phyloP scores from a whole-genome alignment of 2,888 invertebrate genomes.

The Ecliptopera silaceata region DNA sequence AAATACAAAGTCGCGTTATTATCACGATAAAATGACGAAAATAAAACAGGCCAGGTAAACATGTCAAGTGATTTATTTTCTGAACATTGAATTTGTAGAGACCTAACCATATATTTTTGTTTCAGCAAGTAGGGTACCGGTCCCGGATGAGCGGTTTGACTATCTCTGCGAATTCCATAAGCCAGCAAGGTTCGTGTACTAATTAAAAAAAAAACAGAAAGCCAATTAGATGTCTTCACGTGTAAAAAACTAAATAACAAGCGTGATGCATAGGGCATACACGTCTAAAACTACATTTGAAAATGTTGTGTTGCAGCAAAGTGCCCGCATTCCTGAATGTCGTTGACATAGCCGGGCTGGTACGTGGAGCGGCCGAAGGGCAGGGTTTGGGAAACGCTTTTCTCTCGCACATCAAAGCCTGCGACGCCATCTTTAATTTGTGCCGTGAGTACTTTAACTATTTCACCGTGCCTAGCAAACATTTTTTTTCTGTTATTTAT shows the following conservation, averaged over 20 bases:
- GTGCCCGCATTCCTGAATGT: constrained; percentile 99
- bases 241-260: no score
- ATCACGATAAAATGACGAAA: not conserved
- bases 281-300: no score
- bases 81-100: constrained; percentile 10
- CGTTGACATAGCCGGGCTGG: constrained; percentile 99
- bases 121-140: constrained; percentile 96
- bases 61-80: not conserved
- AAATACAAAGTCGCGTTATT: not conserved
- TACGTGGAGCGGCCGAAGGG: constrained; percentile 98
- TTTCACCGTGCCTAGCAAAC: not conserved
- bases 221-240: not conserved
- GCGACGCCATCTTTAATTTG: constrained; percentile 98
- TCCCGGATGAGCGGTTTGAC: constrained; percentile 97
- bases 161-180: constrained; percentile 97
- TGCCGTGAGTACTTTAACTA: constrained; percentile 93
- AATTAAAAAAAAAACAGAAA: not conserved
- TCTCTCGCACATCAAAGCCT: constrained; percentile 98
- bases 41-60: constrained; percentile 17
- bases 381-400: constrained; percentile 99
- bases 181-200: constrained; percentile 89
- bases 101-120: constrained; percentile 47
- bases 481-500: no score
- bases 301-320: constrained; percentile 86
- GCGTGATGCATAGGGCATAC: no score